Base-by-base conservation (phyloP, 2,113 vertebrate species). In the Neolamprologus sp. region DNA sequence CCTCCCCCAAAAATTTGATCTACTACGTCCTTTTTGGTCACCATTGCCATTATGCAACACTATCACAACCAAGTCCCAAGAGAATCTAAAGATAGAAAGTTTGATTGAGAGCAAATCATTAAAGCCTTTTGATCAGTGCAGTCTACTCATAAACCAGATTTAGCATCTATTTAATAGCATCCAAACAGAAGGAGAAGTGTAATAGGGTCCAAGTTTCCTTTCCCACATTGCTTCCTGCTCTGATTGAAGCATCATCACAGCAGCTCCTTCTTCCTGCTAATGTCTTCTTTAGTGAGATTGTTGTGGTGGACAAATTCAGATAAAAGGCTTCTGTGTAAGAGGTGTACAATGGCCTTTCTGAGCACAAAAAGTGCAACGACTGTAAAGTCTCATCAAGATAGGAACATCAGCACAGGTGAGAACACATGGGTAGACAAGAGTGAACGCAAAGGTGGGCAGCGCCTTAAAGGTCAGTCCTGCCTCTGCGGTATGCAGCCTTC, bases 401-500 rank as follows among this genome's bases (percentile, higher is more conserved):
- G 79, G 37, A 80, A 73, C 12, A 55, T 21, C 26, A 53, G 81
- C 16, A 40, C 6, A 65, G 30, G 26, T 40, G 5, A 23, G 28
- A 35, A 26, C 40, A 47, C 68, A 17, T 19, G 30, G 3, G 14
- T 9, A 11, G 14, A 21, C 13, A 40, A 57, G 37, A 47, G 4
- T 19, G 17, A 37, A 54, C 11, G 3, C 9, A 49, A 49, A 60
- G 63, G 23, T 33, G 23, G 26, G 17, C 9, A 12, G 53, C 23
- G 2, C 16, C 8, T 5, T 30, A n/a, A 17, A 30, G 21, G 13
- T 95, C 95, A 99, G 37, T 97, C 97, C 58, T 96, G 95, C 92
- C 97, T 98, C 92, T 97, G 96, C 5, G 99, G 99, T 85, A 99
- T 97, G 92, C 99, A 99, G 9, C 99, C 99, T 94, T 99, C 99